Base-by-base conservation (phyloP, 2,113 vertebrate genomes). In the Cheilinus undulatus region DNA sequence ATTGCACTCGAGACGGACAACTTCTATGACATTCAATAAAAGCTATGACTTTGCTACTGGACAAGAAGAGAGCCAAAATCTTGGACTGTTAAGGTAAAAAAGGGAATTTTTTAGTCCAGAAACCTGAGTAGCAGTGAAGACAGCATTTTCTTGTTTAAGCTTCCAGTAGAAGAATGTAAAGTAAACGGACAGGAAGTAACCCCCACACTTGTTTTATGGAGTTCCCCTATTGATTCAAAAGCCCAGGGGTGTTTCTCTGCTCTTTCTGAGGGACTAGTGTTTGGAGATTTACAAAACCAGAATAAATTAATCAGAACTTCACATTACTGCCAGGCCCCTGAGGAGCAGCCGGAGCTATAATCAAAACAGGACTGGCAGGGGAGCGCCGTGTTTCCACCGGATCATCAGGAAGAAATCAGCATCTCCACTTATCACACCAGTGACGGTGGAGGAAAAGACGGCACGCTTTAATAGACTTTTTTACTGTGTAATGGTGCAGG, bases 271-370 rank as follows among this genome's bases (percentile, higher is more conserved):
- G 42, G 60, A 68, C 59, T 69, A 54, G 15, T 78, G 69, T 49
- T 54, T 43, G 56, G 56, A 78, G 52, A 32, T 13, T 36, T 77
- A 59, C 72, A 69, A 66, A 73, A 51, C 48, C 50, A 45, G 69
- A 86, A 80, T 80, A 69, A 68, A 84, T 80, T 70, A 77, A 83
- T 86, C 76, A 77, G 56, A 72, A 67, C 57, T 62, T 61, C 45
- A 28, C 17, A 11, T 56, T 34, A 34, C n/a, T 66, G 36, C 64
- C 45, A 26, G 56, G 40, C 61, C 71, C 54, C 64, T 19, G 53
- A 66, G 46, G 71, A 78, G 58, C 73, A 71, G 53, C 53, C 40
- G 28, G 40, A 46, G 58, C 27, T 57, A 15, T 76, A 72, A 78
- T 75, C 68, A 78, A 76, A 72, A 76, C 74, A 70, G 51, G 23